phyloP scores from a whole-genome alignment of 2,888 invertebrate species.

The Phytoseiulus persimilis region DNA sequence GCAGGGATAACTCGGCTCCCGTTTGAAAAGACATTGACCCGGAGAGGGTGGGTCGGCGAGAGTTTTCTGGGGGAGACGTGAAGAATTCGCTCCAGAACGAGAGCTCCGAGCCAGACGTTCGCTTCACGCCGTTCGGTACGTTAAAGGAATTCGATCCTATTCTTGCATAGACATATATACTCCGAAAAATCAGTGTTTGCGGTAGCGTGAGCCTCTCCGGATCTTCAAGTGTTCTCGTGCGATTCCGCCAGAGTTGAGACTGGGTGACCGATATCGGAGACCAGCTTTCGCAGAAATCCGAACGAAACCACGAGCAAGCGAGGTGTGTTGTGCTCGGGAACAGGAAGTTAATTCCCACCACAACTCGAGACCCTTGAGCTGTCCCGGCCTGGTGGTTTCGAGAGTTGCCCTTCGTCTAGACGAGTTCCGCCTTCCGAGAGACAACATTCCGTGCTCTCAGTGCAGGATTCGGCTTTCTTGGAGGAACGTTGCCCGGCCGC shows the following conservation, averaged over 20 bases:
- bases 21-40: neutral
- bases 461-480: no score
- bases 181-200: neutral
- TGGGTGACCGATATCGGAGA: no score
- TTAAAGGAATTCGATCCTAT: neutral
- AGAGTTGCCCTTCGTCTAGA: no score
- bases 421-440: no score
- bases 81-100: neutral
- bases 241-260: neutral
- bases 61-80: neutral
- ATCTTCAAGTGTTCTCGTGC: neutral
- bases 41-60: neutral
- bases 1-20: neutral
- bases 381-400: no score
- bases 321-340: no score
- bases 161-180: neutral
- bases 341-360: no score
- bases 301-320: no score
- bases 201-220: neutral
- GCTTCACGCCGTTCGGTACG: neutral
- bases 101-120: neutral
- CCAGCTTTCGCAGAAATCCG: no score
- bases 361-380: no score
- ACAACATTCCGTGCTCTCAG: no score
- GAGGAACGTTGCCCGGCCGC: no score